These are phyloP conservation scores for Belgica antarctica DNA, from an alignment of 2,888 invertebrate genomes.

Conservation along the genomic window DNA sequence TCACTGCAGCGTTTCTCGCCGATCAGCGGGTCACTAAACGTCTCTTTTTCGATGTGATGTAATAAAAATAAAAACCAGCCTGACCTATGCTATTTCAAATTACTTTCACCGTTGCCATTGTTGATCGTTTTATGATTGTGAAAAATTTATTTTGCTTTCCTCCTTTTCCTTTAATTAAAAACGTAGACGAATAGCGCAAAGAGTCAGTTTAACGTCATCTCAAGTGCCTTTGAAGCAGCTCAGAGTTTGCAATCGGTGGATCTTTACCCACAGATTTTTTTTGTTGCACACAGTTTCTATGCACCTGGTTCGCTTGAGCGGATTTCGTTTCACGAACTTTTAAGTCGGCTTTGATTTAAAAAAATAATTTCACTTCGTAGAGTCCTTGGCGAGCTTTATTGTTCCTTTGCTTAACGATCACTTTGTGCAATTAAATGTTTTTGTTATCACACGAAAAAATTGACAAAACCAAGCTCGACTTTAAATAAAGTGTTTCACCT, in stretches of 20 bases:
- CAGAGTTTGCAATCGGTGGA: neutral
- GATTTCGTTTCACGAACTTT: neutral
- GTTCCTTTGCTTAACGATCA: too few relatives aligned
- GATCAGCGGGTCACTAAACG: neutral
- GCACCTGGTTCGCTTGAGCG: neutral
- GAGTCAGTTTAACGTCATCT: neutral
- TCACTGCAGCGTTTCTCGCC: neutral
- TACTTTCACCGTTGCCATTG: constrained; percentile 36
- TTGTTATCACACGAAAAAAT: too few relatives aligned
- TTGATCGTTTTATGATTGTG: constrained; percentile 9
- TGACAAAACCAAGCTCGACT: too few relatives aligned
- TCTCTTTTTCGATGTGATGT: constrained; percentile 8
- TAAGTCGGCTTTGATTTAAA: too few relatives aligned
- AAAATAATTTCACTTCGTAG: too few relatives aligned
- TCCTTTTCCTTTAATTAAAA: neutral
- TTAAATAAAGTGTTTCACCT: too few relatives aligned
- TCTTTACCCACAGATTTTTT: neutral
- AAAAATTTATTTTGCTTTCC: constrained; percentile 1
- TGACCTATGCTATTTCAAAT: constrained; percentile 29
- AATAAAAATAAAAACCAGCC: neutral
- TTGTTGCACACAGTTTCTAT: neutral
- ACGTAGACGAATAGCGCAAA: neutral
- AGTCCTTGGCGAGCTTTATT: too few relatives aligned
- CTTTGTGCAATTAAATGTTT: too few relatives aligned
- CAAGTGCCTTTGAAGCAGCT: neutral